Base-by-base conservation (phyloP, 2,888 invertebrate species). In the Rhorus exstirpatorius region DNA sequence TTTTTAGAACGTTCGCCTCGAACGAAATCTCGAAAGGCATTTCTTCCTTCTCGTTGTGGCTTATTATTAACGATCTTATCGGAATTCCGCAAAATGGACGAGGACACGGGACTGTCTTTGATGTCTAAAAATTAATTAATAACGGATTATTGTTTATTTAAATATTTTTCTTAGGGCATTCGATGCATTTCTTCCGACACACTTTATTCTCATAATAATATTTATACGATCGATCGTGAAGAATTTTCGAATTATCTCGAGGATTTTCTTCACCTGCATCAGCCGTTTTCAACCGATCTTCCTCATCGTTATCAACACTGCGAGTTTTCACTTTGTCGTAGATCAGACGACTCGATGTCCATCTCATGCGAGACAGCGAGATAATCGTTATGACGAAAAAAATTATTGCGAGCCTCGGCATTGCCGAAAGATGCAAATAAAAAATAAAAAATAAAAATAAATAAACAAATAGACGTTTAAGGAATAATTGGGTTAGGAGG, bases 401-500 rank as follows among this genome's bases (percentile, higher is more conserved):
- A 35, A n/a, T n/a, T n/a, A 74, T 10, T 35, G 7, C 8, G 17
- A 60, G 6, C 0, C 8, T 53, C 44, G 74, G 7, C 80, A 75
- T 80, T 26, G 46, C 38, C 17, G n/a, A 19, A 58, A 10, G 17
- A n/a, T 55, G 7, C 53, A 17, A 17, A 8, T n/a, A n/a, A n/a
- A n/a, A n/a, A n/a, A n/a, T n/a, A n/a, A n/a, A 31, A 60, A 60
- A 60, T n/a, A 1, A 10, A 38, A 14, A 49, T 19, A 21, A 49
- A 61, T 38, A 71, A 17, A n/a, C n/a, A 12, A 35, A 19, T 53
- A 61, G 51, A 41, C 51, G 17, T 51, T 78, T 61, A n/a, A 41
- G 7, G 19, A 44, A 21, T 21, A 14, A 58, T 14, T 55, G 49
- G 60, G 77, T 68, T 77, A 41, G 68, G 38, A 51, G 10, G 3